Base-by-base conservation (phyloP, 2,797 vertebrate genomes). In the Alectoris magna region DNA sequence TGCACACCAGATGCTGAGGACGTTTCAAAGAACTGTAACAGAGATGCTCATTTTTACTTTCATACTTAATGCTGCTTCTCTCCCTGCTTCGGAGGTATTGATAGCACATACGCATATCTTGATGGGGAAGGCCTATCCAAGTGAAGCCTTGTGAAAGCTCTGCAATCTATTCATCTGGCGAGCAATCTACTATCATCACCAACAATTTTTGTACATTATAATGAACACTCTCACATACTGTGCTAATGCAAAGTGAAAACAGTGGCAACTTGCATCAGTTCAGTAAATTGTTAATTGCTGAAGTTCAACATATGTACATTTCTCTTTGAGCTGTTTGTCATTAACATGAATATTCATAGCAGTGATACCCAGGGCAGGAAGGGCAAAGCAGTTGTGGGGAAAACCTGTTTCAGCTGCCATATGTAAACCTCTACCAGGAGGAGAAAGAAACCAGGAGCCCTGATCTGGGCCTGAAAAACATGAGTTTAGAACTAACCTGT, bases 101-200 rank as follows among this genome's bases (percentile, higher is more conserved):
- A 18, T 39, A 22, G 9, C 24, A 62, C 0, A 0, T 31, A 3
- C 18, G 4, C 5, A 2, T 14, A 51, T 23, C 4, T 2, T 2
- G 3, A 5, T 11, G 11, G 27, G 10, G n/a, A 69, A 1, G 24
- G 72, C 16, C 18, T 72, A 39, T 26, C 67, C 15, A 11, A 17
- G 5, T 31, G 24, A 31, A 80, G n/a, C 17, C 29, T 64, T 46
- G 17, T 67, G 39, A 39, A 76, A 16, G 16, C 10, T 81, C 67
- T 69, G 29, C 21, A 6, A 19, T 56, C 43, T 63, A 14, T 27
- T 14, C n/a, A 34, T 12, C 48, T 41, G 53, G 26, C 34, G 15
- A 5, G 1, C 11, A 34, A 8, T 76, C 64, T 49, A 5, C 48
- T 76, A 49, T 78, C n/a, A 29, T 56, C 71, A 34, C n/a, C 59